phyloP scores from a whole-genome alignment of 2,888 invertebrate species.

The Epistrophella euchroma region DNA sequence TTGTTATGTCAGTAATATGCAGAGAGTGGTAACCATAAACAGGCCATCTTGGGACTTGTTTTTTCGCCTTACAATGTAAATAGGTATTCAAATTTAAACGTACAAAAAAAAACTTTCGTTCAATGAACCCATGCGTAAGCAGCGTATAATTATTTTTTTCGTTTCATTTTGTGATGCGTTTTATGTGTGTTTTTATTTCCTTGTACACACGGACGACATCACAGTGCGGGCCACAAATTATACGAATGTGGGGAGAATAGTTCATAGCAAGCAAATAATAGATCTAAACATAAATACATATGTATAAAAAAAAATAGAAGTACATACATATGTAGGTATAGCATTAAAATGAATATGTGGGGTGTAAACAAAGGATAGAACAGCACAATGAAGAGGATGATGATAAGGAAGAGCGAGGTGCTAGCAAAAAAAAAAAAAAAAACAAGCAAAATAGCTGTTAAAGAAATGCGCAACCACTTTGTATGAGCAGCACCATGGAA shows the following conservation, averaged over 20 bases:
- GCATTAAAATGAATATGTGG: conserved; percentile 17
- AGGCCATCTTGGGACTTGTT: conserved; percentile 1
- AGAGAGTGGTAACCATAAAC: conserved; percentile 2
- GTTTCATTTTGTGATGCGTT: conserved; percentile 28
- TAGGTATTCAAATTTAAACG: conserved; percentile 70
- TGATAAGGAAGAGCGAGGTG: conserved; percentile 27
- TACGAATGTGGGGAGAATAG: conserved; percentile 67
- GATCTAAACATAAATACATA: conserved; percentile 37
- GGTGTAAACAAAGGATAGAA: conserved; percentile 64
- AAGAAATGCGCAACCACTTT: conserved; percentile 75
- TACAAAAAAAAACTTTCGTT: conserved; percentile 82
- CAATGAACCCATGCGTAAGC: conserved; percentile 83
- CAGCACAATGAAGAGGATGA: conserved; percentile 27
- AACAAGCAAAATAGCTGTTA: conserved; percentile 47
- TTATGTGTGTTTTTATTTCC: conserved; percentile 56
- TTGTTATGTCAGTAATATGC: no score
- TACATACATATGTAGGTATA: background rate
- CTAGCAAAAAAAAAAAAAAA: conserved; percentile 9
- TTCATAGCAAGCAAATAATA: conserved; percentile 63
- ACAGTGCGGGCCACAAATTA: conserved; percentile 42
- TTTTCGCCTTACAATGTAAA: conserved; percentile 31
- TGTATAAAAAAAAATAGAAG: background rate
- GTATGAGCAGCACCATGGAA: conserved; percentile 67
- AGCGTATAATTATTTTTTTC: conserved; percentile 76
- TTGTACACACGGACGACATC: conserved; percentile 33